Evolutionary conservation across 2,113 vertebrate species (phyloP), one percentile per base, ranked within the genome.

Genomic region (Lagopus leucura): DNA sequence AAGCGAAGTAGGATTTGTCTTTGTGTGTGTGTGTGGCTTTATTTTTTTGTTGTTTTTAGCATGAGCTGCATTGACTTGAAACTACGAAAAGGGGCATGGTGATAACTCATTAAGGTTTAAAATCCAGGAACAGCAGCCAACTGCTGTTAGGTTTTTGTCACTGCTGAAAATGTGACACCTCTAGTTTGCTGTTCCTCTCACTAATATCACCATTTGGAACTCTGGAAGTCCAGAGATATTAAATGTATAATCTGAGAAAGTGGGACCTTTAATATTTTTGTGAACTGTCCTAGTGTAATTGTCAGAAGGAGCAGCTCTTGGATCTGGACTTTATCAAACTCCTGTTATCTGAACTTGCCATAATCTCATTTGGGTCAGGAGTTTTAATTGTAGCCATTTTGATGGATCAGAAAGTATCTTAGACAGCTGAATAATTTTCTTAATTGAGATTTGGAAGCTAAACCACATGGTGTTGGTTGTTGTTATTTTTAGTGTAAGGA

Each of bases 151-250:
- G 15, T 22, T 69, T 22, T 22, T 64, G 58, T 85, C 27, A 11
- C 20, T 71, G 47, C 11, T 52, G 32, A 48, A 71, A 45, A 12
- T 2, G 20, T 0, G 0, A 32, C 12, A 10, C 14, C 28, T 47
- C 60, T 61, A 61, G 5, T n/a, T 18, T 36, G 16, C 30, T 36
- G 1, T 30, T 16, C n/a, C 25, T 36, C 5, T 25, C 50, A 40
- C 24, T 75, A 66, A 9, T 50, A 64, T 25, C 6, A 13, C 4
- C 15, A 28, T 58, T 42, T 42, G 25, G 78, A 28, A 13, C 9
- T 10, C 32, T 2, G 0, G 4, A 3, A 14, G 32, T 42, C 2
- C 2, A 47, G 64, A 67, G 21, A 1, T 55, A 5, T 16, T 92
- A 78, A 21, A 87, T 67, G 54, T 36, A 16, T n/a, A 19, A 7